Evolutionary conservation across 2,888 invertebrate genomes (phyloP), one percentile per base, ranked within the genome.

Genomic region (Graphium colonna): DNA sequence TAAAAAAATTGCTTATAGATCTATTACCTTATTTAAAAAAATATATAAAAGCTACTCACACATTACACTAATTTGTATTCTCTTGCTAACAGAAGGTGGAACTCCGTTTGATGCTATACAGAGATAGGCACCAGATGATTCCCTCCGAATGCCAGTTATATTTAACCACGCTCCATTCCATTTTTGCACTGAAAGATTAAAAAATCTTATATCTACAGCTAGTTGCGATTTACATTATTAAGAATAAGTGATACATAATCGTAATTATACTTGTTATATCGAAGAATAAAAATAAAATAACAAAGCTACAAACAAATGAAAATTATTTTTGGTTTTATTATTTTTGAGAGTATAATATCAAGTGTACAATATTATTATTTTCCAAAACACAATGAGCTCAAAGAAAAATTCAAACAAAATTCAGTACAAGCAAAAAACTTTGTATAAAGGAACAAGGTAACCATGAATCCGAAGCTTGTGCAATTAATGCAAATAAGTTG

Each of bases 61-160:
- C 77, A 92, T 91, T 52, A 93, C 92, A 71, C 74, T 82, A 54
- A 89, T 80, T 57, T 78, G 79, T 55, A 87, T 77, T 58, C 89
- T 71, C 71, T 88, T 89, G 82, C 88, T 88, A 52, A 89, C 87
- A 0, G 87, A 84, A 0, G 89, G 89, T 0, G 89, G 88, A 0
- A 93, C 91, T 3, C 93, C 93, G 60, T 93, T 93, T 16, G 91
- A 91, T 0, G 93, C 93, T 62, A 93, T 93, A 75, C 93, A 93
- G 21, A 93, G 85, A 71, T 92, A 93, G 0, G 92, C 91, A 0
- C 93, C 93, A 74, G 93, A 93, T 63, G 92, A 90, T 26, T 88
- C 87, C 47, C 93, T 86, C 61, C 92, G 92, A 16, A 92, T 88
- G 10, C 74, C 79, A 0, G 86, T 90, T 59, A 92, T 77, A 66